Percentiles rank a stretch among this genome's conserved stretches.
Evolutionary conservation across 2,888 invertebrate genomes (phyloP).

Genomic region (Cryptosula pallasiana): DNA sequence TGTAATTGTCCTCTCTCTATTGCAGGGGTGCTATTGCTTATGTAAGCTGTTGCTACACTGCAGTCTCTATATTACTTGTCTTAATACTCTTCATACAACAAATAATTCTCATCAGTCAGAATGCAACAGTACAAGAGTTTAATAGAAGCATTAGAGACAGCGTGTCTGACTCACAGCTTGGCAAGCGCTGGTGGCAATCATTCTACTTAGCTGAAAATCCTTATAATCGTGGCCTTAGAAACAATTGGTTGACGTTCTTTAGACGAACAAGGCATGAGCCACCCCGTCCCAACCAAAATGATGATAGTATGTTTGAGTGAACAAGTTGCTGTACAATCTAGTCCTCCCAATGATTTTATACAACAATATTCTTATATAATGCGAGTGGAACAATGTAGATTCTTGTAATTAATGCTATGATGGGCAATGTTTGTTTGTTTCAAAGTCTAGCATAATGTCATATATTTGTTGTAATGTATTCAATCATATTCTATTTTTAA

Average conservation of each 20-base stretch:
- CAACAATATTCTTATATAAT: no score
- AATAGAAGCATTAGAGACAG: constrained; percentile 27
- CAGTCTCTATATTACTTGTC: constrained; percentile 35
- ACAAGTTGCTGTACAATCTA: no score
- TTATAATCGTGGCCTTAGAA: constrained; percentile 40
- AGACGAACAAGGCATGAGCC: constrained; percentile 15
- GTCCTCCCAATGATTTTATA: no score
- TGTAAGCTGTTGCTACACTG: constrained; percentile 32
- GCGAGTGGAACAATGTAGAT: no score
- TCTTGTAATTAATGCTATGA: no score
- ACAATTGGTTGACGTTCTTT: constrained; percentile 36
- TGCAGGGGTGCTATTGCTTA: constrained; percentile 25
- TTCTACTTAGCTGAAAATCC: constrained; percentile 36
- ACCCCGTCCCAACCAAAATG: background rate
- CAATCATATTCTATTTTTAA: no score
- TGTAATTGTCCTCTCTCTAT: background rate
- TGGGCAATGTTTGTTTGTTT: no score
- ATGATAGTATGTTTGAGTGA: background rate
- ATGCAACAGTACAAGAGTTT: constrained; percentile 46
- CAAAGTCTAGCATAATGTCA: no score
- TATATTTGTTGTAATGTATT: no score
- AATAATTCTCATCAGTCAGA: constrained; percentile 45
- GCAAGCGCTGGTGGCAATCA: constrained; percentile 28
- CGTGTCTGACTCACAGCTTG: background rate
- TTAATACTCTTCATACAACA: constrained; percentile 39